Percentiles rank a stretch among this genome's conserved stretches.
Evolutionary conservation across 2,113 vertebrate species (phyloP).

Genomic region (Rhizomys pruinosus): DNA sequence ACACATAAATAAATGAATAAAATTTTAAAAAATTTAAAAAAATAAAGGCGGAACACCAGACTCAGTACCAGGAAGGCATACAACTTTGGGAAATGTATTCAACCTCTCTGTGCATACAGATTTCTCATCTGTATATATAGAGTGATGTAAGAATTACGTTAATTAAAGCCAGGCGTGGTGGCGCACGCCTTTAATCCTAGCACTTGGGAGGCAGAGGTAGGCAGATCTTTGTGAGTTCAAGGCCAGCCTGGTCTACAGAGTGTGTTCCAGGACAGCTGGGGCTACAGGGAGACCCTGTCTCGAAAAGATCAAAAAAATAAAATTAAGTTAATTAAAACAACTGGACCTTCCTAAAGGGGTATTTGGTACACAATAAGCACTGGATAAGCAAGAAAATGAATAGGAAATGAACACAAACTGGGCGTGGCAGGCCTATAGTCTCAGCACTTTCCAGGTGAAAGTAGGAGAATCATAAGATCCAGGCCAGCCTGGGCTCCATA

Average conservation of each 20-base stretch:
- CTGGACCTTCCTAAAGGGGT: background rate
- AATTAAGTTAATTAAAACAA: constrained; percentile 32
- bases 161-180: no score
- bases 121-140: background rate
- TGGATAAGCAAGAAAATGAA: background rate
- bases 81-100: background rate
- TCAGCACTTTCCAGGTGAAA: background rate
- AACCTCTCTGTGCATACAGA: background rate
- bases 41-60: background rate
- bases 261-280: no score
- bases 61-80: no score
- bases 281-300: no score
- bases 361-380: background rate
- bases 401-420: background rate
- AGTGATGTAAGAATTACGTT: no score
- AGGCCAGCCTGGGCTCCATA: background rate
- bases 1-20: no score
- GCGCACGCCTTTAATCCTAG: no score
- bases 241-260: no score
- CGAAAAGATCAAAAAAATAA: no score
- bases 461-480: background rate
- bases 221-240: no score
- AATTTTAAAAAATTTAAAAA: no score
- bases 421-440: background rate
- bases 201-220: no score